phyloP scores from a whole-genome alignment of 2,113 vertebrate genomes.

The Grus americana region DNA sequence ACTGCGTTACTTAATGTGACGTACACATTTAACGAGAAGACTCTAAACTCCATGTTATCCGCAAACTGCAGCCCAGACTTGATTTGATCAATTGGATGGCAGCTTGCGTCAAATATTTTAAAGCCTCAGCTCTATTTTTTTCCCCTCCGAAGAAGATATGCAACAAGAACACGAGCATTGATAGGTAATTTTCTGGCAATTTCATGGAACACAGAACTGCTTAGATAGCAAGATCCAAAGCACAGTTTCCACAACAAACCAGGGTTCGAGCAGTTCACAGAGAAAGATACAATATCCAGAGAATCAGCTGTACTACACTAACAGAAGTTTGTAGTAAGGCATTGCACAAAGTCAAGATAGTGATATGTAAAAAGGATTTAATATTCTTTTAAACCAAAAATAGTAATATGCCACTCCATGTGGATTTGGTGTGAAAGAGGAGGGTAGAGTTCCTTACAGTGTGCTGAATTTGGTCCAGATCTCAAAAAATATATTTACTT shows the following conservation, averaged over 20 bases:
- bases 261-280: neutral
- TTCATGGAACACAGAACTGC: neutral
- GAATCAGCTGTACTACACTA: neutral
- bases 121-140: neutral
- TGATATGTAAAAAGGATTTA: neutral
- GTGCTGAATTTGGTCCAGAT: neutral
- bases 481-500: neutral
- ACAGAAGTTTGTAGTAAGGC: neutral
- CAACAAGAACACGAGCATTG: neutral
- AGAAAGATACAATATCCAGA: neutral
- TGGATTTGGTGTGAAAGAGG: neutral
- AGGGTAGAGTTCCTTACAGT: neutral
- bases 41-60: neutral
- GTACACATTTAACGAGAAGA: neutral
- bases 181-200: neutral
- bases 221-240: neutral
- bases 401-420: neutral
- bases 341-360: neutral
- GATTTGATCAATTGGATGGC: neutral
- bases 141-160: neutral
- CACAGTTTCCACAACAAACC: neutral
- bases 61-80: neutral
- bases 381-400: neutral
- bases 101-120: neutral
- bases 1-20: neutral